These are phyloP conservation scores for Chionis minor DNA, from an alignment of 2,113 vertebrate genomes.

Conservation along the genomic window DNA sequence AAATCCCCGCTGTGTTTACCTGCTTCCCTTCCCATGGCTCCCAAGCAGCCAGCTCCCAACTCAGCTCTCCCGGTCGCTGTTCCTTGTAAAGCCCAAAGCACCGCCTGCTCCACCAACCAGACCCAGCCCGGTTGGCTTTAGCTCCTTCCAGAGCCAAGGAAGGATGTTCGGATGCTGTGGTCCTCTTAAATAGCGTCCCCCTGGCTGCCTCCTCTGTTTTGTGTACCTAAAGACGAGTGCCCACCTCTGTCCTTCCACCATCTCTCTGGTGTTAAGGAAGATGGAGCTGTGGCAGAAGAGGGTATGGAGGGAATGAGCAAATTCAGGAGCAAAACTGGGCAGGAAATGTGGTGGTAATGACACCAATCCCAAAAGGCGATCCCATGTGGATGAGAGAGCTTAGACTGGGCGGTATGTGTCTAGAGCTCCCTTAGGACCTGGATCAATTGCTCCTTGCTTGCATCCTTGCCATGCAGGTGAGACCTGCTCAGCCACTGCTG, in stretches of 20 bases:
- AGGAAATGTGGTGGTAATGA: not conserved
- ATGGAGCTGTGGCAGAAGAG: not conserved
- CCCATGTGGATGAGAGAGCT: not conserved
- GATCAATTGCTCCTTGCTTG: not conserved
- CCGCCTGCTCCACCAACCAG: rapidly evolving
- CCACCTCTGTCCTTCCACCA: not conserved
- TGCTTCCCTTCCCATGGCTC: not conserved
- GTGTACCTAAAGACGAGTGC: too few species aligned
- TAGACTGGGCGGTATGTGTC: not conserved
- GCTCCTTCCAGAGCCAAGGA: not conserved
- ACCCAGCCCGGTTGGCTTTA: not conserved
- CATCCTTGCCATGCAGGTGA: not conserved
- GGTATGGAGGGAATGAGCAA: not conserved
- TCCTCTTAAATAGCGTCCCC: not conserved
- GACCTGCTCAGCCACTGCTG: not conserved
- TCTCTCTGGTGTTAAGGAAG: not conserved
- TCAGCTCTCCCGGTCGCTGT: not conserved
- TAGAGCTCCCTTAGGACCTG: not conserved
- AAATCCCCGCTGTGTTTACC: not conserved
- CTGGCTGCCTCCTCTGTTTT: not conserved
- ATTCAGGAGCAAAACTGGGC: not conserved
- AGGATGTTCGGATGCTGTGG: not conserved
- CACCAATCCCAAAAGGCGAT: not conserved
- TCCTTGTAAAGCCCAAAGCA: not conserved
- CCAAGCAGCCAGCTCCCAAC: not conserved